Base-by-base conservation (phyloP, 2,113 vertebrate genomes). In the Galeopterus variegatus region DNA sequence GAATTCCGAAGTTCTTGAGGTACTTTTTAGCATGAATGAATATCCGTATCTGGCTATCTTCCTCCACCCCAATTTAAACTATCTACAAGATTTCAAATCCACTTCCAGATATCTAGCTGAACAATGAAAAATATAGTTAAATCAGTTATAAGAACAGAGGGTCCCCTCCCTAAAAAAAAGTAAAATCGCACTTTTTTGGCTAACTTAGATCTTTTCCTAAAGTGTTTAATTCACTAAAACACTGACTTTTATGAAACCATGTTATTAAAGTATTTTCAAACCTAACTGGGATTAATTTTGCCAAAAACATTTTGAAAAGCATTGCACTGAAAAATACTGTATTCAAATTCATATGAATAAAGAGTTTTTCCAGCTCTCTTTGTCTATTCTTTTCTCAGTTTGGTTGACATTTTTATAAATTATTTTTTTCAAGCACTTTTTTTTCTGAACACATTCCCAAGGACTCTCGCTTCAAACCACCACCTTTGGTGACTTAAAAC, bases 211-310 rank as follows among this genome's bases (percentile, higher is more conserved):
- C 5, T 64, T 86, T 93, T 65, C 28, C 50, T 88, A 76, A 93
- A 93, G 86, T 86, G 14, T 4, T 77, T 11, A 82, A 75, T 69
- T 41, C 62, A 90, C 18, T 83, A 86, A 92, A 84, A 92, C 26
- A 67, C 11, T 88, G 23, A 95, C 14, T 65, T 58, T 65, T 58
- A 93, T 50, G 28, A 81, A 89, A 76, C 11, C 1, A 69, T 54
- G 1, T 24, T 41, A 65, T 73, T 41, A 75, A 54, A 80, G 93
- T 82, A 93, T 67, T 90, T 97, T 94, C n/a, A 36, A 95, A 91
- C 6, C 84, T 56, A 67, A 95, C 19, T 28, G 6, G 75, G 24
- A 87, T 84, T 5, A 64, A 13, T 60, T 94, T 93, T 94, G 41
- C 5, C 11, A 69, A 67, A 54, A 82, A 62, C 90, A 67, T 76